Percentiles rank a stretch among this genome's conserved stretches.
Evolutionary conservation across 35 echinoderm and acorn worm species (phyloP).

Genomic region (Apostichopus californicus): DNA sequence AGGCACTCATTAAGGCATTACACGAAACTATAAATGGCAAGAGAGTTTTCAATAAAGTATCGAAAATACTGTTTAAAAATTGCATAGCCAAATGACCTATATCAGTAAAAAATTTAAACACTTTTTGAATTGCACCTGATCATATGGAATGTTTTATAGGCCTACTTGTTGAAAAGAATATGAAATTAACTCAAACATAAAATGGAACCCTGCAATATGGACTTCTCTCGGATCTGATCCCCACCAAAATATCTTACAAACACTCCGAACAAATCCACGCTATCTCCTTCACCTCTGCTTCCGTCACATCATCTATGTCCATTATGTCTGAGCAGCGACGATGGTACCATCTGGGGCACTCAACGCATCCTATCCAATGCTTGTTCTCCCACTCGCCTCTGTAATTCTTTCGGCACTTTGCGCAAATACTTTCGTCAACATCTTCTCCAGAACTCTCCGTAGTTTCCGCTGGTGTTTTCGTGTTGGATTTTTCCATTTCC

Average conservation of each 20-base stretch:
- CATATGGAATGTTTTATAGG: too few species aligned
- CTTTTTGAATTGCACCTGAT: too few species aligned
- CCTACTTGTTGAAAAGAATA: too few species aligned
- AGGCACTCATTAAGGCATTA: too few species aligned
- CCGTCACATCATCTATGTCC: neutral
- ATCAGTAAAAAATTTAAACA: too few species aligned
- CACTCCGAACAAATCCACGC: neutral
- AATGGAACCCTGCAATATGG: too few species aligned
- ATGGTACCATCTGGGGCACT: constrained; percentile 1
- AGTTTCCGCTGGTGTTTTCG: neutral
- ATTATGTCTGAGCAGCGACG: neutral
- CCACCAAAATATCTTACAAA: neutral
- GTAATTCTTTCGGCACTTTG: neutral
- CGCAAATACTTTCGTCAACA: neutral
- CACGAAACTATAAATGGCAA: too few species aligned
- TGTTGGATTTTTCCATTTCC: neutral
- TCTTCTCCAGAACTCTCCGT: neutral
- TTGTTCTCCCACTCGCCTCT: neutral
- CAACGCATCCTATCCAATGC: neutral
- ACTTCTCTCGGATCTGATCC: too few species aligned
- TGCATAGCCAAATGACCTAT: too few species aligned
- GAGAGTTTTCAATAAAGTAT: too few species aligned
- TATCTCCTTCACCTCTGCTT: neutral
- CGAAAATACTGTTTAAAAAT: too few species aligned
- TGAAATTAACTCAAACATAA: too few species aligned